Conservation (phyloP, 2,888 invertebrate species). For the Sphaerolaimus hirsutus region DNA sequence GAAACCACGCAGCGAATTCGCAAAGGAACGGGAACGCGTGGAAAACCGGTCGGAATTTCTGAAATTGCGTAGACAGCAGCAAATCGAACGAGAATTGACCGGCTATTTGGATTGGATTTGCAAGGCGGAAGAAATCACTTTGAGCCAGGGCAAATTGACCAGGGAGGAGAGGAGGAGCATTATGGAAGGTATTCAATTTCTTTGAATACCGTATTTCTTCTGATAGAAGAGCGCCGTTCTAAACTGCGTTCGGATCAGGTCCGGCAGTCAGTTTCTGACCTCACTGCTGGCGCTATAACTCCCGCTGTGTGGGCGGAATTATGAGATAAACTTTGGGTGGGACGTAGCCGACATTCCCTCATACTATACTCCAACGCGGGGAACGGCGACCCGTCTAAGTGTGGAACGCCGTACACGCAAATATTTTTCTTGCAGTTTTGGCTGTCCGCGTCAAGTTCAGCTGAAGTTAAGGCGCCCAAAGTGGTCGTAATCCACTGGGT, state of each 20-base stretch:
- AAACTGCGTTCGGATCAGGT: no score
- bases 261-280: no score
- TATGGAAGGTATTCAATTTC: slow-evolving; percentile 54
- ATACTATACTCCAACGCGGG: no score
- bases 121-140: slow-evolving; percentile 98
- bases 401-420: no score
- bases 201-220: no score
- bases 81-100: slow-evolving; percentile 81
- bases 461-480: no score
- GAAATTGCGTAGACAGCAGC: slow-evolving; percentile 84
- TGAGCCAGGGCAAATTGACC: slow-evolving; percentile 95
- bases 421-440: no score
- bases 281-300: background rate
- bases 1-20: slow-evolving; percentile 59
- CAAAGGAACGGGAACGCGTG: slow-evolving; percentile 96
- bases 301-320: background rate
- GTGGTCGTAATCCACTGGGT: no score
- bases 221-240: no score
- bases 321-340: background rate
- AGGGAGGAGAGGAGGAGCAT: slow-evolving; percentile 98
- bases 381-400: no score
- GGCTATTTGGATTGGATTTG: slow-evolving; percentile 99
- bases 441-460: no score
- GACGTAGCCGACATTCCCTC: no score
- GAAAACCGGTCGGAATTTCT: slow-evolving; percentile 94